Conservation (phyloP, 2,797 vertebrate genomes). For the Pachyuromys duprasi region DNA sequence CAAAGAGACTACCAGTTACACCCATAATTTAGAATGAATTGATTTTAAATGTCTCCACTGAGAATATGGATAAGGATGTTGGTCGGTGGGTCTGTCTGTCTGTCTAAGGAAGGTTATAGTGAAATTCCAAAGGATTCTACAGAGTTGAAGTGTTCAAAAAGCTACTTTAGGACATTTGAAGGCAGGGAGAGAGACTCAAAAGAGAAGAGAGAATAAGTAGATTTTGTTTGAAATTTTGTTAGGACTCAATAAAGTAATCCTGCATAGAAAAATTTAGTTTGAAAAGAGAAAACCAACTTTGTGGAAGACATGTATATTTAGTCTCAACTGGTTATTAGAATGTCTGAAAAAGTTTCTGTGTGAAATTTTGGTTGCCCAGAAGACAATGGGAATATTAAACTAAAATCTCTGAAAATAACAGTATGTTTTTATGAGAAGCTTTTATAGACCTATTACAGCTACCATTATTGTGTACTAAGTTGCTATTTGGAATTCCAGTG, state of each 20-base stretch:
- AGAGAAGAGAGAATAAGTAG: conserved; percentile 13
- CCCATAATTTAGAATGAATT: conserved; percentile 37
- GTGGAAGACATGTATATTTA: not conserved
- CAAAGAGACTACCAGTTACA: not conserved
- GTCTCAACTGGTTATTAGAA: conserved; percentile 9
- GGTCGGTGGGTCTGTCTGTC: not conserved
- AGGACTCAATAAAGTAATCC: conserved; percentile 35
- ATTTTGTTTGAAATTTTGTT: conserved; percentile 60
- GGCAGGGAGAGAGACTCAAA: not conserved
- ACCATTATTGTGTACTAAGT: not conserved
- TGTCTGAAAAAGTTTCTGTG: not conserved
- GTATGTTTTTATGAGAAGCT: conserved; percentile 25
- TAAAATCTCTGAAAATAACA: conserved; percentile 25
- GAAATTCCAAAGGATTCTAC: conserved; percentile 22
- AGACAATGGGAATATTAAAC: conserved; percentile 40
- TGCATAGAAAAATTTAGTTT: conserved; percentile 18
- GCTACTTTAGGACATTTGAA: conserved; percentile 52
- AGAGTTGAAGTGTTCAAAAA: conserved; percentile 21
- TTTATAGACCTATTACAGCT: not conserved
- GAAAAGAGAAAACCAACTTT: conserved; percentile 33
- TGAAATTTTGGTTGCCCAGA: conserved; percentile 4
- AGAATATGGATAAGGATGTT: not conserved
- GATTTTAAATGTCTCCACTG: conserved; percentile 35
- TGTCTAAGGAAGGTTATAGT: not conserved
- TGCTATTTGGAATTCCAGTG: not conserved